Evolutionary conservation across 2,888 invertebrate species (phyloP).

Genomic region (Latrodectus hesperus): DNA sequence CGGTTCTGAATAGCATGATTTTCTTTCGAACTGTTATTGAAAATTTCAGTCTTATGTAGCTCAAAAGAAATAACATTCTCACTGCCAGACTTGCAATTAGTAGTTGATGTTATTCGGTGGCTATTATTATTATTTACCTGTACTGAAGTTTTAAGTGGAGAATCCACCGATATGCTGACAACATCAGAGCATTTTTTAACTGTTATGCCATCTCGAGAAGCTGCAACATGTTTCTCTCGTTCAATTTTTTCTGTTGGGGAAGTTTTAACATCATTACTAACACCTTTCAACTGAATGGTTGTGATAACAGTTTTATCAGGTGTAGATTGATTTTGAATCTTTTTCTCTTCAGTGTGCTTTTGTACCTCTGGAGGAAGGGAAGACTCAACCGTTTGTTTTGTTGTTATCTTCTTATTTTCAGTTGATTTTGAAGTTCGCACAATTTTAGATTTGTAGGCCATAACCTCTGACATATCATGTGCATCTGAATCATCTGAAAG

Average conservation of each 20-base stretch:
- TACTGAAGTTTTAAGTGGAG: neutral
- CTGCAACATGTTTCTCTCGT: too few relatives aligned
- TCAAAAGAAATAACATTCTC: neutral
- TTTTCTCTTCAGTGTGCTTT: neutral
- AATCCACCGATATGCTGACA: neutral
- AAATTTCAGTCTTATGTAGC: neutral
- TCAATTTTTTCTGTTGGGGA: too few relatives aligned
- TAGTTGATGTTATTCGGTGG: neutral
- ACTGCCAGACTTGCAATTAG: neutral
- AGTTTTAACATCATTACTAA: too few relatives aligned
- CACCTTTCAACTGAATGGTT: neutral
- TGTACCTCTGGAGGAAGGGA: neutral
- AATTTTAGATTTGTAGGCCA: constrained; percentile 22
- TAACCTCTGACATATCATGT: constrained; percentile 15
- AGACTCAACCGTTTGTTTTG: too few relatives aligned
- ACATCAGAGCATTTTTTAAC: neutral
- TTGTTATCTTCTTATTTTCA: constrained; percentile 2
- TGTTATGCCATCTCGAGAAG: neutral
- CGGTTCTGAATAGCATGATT: neutral
- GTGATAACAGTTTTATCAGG: neutral
- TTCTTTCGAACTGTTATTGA: neutral
- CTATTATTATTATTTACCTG: neutral
- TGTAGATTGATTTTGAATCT: neutral
- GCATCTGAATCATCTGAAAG: constrained; percentile 63
- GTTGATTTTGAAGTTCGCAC: constrained; percentile 8